Evolutionary conservation across 2,797 vertebrate genomes (phyloP).

Genomic region (Poeciliopsis infans): DNA sequence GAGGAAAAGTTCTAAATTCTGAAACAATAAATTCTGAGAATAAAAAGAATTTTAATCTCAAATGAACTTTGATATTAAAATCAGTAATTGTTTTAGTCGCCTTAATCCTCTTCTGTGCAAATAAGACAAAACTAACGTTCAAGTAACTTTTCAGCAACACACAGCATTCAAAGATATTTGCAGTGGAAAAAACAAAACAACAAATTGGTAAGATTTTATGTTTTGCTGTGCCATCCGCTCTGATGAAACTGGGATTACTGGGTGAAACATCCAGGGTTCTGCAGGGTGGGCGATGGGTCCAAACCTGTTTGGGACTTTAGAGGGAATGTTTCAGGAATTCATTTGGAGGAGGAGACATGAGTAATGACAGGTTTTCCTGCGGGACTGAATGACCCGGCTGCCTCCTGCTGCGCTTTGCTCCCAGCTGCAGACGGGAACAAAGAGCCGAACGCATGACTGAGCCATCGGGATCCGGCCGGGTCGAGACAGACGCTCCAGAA

Average conservation of each 20-base stretch:
- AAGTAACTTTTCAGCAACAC: no score
- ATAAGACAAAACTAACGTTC: no score
- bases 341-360: background rate
- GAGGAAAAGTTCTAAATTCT: no score
- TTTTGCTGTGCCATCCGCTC: background rate
- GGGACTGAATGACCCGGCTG: background rate
- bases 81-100: no score
- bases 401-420: background rate
- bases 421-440: conserved; percentile 43
- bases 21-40: no score
- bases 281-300: background rate
- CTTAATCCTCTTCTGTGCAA: no score
- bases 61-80: no score
- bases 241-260: background rate
- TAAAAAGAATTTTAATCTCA: no score
- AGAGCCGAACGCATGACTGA: conserved; percentile 48
- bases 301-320: background rate
- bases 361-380: background rate
- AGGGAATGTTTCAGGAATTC: background rate
- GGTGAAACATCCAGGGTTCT: background rate
- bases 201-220: no score
- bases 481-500: background rate
- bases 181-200: no score
- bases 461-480: conserved; percentile 22
- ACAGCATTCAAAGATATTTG: no score